Percentiles rank a stretch among this genome's conserved stretches.
Conservation (phyloP, 1,140 invertebrate genomes). For the Philopotamus ludificatus region DNA sequence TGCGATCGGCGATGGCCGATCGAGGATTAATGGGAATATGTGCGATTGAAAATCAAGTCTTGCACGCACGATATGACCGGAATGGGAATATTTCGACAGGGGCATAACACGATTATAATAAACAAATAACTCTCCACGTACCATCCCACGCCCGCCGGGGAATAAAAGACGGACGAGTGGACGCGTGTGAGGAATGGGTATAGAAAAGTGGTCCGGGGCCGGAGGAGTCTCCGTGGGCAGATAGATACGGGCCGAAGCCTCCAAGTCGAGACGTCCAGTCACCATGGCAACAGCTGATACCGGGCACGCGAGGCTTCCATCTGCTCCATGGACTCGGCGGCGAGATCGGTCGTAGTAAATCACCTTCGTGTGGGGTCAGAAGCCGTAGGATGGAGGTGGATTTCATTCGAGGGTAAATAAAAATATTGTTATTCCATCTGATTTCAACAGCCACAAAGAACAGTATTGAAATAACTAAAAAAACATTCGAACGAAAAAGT, state of each 20-base stretch:
- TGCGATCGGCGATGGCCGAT: not conserved
- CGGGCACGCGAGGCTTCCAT: not conserved
- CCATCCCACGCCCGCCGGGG: not conserved
- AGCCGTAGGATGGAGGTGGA: too few relatives aligned
- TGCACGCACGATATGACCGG: too few relatives aligned
- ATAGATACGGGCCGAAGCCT: not conserved
- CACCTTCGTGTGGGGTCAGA: constrained; percentile 4
- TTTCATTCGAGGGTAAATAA: too few relatives aligned
- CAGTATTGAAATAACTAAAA: too few relatives aligned
- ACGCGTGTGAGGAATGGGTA: not conserved
- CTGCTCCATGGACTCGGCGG: not conserved
- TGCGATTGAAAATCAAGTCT: too few relatives aligned
- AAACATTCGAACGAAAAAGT: too few relatives aligned
- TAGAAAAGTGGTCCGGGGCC: too few relatives aligned
- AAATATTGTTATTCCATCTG: too few relatives aligned
- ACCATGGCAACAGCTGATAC: not conserved
- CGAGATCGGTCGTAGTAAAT: not conserved
- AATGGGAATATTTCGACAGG: too few relatives aligned
- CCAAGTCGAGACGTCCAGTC: constrained; percentile 5
- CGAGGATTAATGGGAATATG: not conserved
- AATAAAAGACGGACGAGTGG: not conserved
- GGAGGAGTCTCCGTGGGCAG: not conserved
- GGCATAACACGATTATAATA: not conserved
- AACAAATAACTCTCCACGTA: not conserved
- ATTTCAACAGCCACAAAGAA: too few relatives aligned